These are phyloP conservation scores for Pandemis cinnamomeana DNA, from an alignment of 2,888 invertebrate genomes.

Conservation along the genomic window DNA sequence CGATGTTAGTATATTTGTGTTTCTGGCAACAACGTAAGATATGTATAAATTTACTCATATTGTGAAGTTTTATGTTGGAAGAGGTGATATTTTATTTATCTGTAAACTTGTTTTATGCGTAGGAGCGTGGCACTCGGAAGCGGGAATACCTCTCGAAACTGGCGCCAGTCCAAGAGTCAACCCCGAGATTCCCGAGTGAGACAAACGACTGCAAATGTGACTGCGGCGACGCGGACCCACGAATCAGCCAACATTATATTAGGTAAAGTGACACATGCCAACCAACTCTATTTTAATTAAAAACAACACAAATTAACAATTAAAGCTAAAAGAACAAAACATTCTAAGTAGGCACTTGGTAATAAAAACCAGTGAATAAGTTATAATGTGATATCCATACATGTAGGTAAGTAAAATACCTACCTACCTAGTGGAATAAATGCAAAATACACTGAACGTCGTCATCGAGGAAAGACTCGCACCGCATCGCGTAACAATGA, in stretches of 20 bases:
- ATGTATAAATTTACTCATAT: neutral
- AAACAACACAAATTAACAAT: constrained; percentile 14
- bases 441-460: constrained; percentile 54
- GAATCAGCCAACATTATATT: constrained; percentile 20
- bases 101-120: constrained; percentile 42
- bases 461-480: constrained; percentile 68
- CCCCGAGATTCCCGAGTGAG: constrained; percentile 55
- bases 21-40: neutral
- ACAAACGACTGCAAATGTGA: neutral
- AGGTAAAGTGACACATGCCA: constrained; percentile 49
- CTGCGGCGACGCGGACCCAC: constrained; percentile 13
- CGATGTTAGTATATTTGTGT: neutral
- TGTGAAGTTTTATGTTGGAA: neutral
- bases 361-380: constrained; percentile 19
- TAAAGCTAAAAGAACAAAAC: constrained; percentile 13
- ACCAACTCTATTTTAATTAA: constrained; percentile 48
- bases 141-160: constrained; percentile 66
- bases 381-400: neutral
- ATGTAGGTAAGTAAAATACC: constrained; percentile 7
- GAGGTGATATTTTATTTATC: constrained; percentile 19
- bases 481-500: constrained; percentile 60
- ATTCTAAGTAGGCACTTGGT: neutral
- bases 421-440: constrained; percentile 32
- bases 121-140: constrained; percentile 71
- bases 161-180: constrained; percentile 67